phyloP scores from a whole-genome alignment of 2,888 invertebrate species.

The Acronicta alni region DNA sequence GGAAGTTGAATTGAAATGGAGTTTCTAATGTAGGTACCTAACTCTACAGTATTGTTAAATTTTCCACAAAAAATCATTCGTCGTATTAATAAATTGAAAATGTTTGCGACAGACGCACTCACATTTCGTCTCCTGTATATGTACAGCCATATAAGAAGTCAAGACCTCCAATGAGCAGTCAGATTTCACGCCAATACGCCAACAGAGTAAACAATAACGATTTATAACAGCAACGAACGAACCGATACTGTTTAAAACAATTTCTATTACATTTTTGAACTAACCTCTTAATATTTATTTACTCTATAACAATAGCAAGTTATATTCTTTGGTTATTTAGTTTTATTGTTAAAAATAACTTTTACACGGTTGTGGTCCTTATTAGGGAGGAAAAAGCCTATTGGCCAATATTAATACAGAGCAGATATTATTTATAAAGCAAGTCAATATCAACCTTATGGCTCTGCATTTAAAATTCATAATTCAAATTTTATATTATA shows the following conservation, averaged over 20 bases:
- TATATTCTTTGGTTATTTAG: slow-evolving; percentile 32
- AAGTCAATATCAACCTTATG: slow-evolving; percentile 3
- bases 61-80: no score
- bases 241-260: slow-evolving; percentile 38
- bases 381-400: slow-evolving; percentile 34
- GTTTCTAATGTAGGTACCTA: no score
- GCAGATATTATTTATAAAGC: not conserved
- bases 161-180: slow-evolving; percentile 45
- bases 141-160: slow-evolving; percentile 25
- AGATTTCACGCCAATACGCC: slow-evolving; percentile 76
- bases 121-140: slow-evolving; percentile 12
- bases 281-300: slow-evolving; percentile 31
- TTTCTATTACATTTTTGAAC: slow-evolving; percentile 40
- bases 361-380: slow-evolving; percentile 26
- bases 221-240: slow-evolving; percentile 43
- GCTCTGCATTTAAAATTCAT: fast-evolving
- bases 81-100: not conserved
- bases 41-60: no score
- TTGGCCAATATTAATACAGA: not conserved
- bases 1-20: no score
- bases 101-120: slow-evolving; percentile 2
- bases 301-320: slow-evolving; percentile 39
- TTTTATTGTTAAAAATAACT: slow-evolving; percentile 45
- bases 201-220: slow-evolving; percentile 53
- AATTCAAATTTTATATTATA: not conserved